Percentiles rank a stretch among this genome's conserved stretches.
Conservation (phyloP, 2,113 vertebrate genomes). For the Erinaceus europaeus region DNA sequence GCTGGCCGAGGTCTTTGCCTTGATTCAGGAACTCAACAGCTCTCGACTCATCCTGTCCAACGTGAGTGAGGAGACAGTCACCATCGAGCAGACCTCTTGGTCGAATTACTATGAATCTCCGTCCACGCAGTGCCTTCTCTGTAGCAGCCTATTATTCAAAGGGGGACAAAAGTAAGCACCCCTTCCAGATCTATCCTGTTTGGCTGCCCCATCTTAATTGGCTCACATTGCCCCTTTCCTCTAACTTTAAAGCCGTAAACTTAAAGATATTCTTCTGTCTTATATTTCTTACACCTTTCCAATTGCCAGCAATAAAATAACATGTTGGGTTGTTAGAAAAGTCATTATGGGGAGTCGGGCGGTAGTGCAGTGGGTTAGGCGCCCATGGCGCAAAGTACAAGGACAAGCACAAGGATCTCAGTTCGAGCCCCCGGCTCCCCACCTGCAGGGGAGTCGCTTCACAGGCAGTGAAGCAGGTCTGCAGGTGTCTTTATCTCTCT, state of each 20-base stretch:
- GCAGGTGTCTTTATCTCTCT: too few species aligned
- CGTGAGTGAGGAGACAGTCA: conserved; percentile 85
- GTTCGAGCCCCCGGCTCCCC: too few species aligned
- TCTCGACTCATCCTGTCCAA: conserved; percentile 89
- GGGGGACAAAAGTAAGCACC: conserved; percentile 91
- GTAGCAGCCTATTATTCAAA: conserved; percentile 92
- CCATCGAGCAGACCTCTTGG: conserved; percentile 92
- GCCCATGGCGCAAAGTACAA: too few species aligned
- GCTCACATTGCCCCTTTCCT: background rate
- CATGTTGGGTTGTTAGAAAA: too few species aligned
- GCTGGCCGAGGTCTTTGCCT: conserved; percentile 89
- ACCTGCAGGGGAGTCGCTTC: too few species aligned
- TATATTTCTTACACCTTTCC: conserved; percentile 10
- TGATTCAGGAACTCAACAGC: conserved; percentile 95
- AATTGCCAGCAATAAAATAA: background rate
- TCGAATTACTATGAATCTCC: conserved; percentile 93
- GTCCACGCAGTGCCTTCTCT: conserved; percentile 91
- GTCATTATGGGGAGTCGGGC: too few species aligned
- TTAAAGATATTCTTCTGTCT: background rate
- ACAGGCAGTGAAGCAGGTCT: too few species aligned
- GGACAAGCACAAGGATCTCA: too few species aligned
- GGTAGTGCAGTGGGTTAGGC: too few species aligned
- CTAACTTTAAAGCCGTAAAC: background rate
- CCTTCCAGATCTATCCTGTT: conserved; percentile 55
- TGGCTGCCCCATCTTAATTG: background rate